These are phyloP conservation scores for Spizella passerina DNA, from an alignment of 2,797 vertebrate genomes.

Conservation along the genomic window DNA sequence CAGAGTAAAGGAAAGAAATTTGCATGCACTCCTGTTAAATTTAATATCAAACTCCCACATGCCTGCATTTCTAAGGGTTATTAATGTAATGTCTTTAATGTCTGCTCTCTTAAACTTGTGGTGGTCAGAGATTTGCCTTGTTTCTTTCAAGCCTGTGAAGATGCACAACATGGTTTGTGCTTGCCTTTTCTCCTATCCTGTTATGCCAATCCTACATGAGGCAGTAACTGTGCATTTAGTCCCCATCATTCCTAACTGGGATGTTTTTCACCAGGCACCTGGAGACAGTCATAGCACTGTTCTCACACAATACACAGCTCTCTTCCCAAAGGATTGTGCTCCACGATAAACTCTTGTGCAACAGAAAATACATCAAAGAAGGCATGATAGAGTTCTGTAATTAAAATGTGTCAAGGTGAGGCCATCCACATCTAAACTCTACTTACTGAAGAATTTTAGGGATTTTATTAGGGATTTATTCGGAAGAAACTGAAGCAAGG, in stretches of 20 bases:
- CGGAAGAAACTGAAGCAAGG: neutral
- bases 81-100: neutral
- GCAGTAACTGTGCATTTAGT: neutral
- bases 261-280: neutral
- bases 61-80: neutral
- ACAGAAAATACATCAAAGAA: neutral
- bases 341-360: neutral
- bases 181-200: neutral
- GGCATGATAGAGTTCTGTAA: neutral
- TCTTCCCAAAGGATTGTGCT: neutral
- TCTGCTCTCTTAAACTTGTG: neutral
- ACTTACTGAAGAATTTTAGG: neutral
- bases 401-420: neutral
- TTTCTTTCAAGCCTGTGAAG: neutral
- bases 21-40: neutral
- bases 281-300: neutral
- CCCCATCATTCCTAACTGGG: neutral
- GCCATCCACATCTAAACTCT: neutral
- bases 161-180: neutral
- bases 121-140: neutral
- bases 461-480: neutral
- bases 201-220: neutral
- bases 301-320: rapidly evolving
- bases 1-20: too few species aligned
- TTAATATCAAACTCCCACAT: neutral